phyloP scores from a whole-genome alignment of 2,113 vertebrate genomes.

The Zosterops borbonicus region DNA sequence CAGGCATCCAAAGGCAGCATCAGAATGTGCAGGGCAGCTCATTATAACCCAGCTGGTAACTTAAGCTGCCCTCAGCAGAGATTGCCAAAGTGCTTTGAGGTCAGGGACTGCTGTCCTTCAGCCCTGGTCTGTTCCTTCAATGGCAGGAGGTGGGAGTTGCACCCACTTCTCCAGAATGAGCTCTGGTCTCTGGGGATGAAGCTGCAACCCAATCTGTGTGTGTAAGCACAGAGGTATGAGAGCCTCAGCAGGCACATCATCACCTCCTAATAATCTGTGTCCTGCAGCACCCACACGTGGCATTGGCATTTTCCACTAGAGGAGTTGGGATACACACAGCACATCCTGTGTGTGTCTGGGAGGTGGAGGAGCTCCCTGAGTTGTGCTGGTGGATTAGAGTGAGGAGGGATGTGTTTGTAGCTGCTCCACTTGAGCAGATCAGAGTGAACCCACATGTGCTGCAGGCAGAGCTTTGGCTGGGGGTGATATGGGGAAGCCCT shows the following conservation, averaged over 20 bases:
- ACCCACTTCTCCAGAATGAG: background rate
- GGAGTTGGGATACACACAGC: background rate
- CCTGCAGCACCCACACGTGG: background rate
- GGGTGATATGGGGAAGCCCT: background rate
- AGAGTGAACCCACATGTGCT: background rate
- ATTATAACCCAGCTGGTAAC: background rate
- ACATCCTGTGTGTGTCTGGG: background rate
- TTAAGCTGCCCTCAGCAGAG: background rate
- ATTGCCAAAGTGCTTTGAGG: background rate
- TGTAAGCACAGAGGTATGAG: background rate
- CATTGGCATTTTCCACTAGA: constrained; percentile 49
- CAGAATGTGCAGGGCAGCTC: background rate
- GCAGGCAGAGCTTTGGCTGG: background rate
- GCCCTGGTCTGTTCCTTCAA: background rate
- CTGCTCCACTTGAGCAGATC: background rate
- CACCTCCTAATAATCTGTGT: background rate
- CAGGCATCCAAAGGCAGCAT: background rate
- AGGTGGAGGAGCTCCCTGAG: background rate
- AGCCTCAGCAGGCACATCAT: background rate
- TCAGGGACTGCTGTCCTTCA: background rate
- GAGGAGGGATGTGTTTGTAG: background rate
- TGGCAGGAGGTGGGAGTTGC: background rate
- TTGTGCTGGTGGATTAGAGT: background rate
- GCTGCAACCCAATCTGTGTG: constrained; percentile 7
- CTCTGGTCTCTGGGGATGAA: background rate